Percentiles rank a stretch among this genome's conserved stretches.
Conservation (phyloP, 2,113 vertebrate genomes). For the Synodontis membranacea region DNA sequence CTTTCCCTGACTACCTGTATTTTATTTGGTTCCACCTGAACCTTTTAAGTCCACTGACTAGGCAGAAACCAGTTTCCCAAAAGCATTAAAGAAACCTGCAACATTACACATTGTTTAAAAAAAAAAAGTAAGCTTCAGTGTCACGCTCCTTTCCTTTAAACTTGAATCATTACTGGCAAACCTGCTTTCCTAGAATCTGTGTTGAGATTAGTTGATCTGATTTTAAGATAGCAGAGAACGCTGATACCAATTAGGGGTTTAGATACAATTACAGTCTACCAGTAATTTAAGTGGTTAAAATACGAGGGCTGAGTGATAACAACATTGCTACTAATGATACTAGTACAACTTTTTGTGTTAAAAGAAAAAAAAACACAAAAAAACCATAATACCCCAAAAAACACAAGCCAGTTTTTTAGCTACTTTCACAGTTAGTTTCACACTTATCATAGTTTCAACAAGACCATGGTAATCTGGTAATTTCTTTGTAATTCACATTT, state of each 20-base stretch:
- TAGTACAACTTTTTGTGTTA: background rate
- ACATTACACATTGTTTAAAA: background rate
- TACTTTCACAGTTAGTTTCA: no score
- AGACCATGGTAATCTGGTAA: no score
- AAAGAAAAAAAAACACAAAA: background rate
- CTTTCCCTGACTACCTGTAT: slow-evolving; percentile 7
- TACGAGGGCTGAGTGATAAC: background rate
- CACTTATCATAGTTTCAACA: no score
- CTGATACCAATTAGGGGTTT: background rate
- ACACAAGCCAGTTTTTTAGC: background rate
- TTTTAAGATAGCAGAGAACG: background rate
- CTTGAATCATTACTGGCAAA: background rate
- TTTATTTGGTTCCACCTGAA: slow-evolving; percentile 28
- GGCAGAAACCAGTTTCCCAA: slow-evolving; percentile 9
- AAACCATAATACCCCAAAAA: background rate
- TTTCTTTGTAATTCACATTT: background rate
- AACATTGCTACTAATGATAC: background rate
- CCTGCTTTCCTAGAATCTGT: background rate
- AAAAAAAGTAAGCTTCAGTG: background rate
- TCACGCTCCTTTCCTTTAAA: background rate
- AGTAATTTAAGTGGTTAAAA: background rate
- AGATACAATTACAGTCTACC: background rate
- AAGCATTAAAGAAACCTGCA: slow-evolving; percentile 12
- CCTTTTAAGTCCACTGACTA: slow-evolving; percentile 7
- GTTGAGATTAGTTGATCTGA: background rate